Conservation (phyloP, 2,888 invertebrate species). For the Clostera curtula region DNA sequence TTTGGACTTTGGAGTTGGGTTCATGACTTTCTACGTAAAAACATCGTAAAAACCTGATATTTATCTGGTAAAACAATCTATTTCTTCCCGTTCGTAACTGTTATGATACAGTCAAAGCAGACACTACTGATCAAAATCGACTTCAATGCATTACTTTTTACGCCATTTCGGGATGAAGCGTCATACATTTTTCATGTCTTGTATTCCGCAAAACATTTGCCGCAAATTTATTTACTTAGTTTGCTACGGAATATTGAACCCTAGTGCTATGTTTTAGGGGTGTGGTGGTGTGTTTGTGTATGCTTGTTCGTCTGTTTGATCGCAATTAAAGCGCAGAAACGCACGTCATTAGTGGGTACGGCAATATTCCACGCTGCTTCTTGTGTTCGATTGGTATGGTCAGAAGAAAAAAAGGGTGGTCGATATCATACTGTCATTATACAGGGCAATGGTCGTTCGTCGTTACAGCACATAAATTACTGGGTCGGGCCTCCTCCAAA, state of each 20-base stretch:
- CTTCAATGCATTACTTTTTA: constrained; percentile 55
- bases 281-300: constrained; percentile 11
- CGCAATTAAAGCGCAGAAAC: constrained; percentile 71
- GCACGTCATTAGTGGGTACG: constrained; percentile 67
- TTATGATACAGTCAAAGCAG: constrained; percentile 53
- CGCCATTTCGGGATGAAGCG: constrained; percentile 47
- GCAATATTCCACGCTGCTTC: constrained; percentile 72
- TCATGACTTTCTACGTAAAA: constrained; percentile 2
- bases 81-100: constrained; percentile 13
- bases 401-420: background rate
- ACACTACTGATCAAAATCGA: constrained; percentile 55
- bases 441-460: background rate
- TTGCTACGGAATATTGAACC: constrained; percentile 10
- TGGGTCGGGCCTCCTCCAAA: too few relatives aligned
- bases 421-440: constrained; percentile 1
- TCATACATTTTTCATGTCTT: constrained; percentile 69
- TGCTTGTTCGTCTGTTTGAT: constrained; percentile 48
- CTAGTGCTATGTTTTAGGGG: constrained; percentile 16
- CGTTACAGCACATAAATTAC: background rate
- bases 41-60: background rate
- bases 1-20: too few relatives aligned
- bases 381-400: constrained; percentile 27
- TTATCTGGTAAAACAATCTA: constrained; percentile 2
- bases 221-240: constrained; percentile 20
- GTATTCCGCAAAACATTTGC: constrained; percentile 41